Evolutionary conservation across 2,888 invertebrate genomes (phyloP), one percentile per base, ranked within the genome.

Genomic region (Drosophila neutralis): DNA sequence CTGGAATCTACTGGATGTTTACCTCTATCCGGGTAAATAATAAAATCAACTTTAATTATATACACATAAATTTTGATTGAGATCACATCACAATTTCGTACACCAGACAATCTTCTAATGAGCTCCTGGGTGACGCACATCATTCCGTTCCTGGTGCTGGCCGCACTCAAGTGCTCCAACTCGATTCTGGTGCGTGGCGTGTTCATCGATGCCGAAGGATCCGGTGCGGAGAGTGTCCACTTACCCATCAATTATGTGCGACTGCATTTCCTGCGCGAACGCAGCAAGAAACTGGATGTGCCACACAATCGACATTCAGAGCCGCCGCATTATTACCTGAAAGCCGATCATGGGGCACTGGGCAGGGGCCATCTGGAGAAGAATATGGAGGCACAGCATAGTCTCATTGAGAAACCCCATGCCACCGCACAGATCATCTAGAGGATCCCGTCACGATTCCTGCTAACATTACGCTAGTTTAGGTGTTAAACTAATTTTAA

Each of bases 131-230:
- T 97, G 74, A 96, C 97, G 0, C 96, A 97, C 92, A 93, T 95
- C 81, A 94, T 96, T 69, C 96, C 97, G 76, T 94, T 97, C 73
- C 91, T 95, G 0, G 93, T 97, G 45, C 94, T 97, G 60, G 95
- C 97, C 60, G 94, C 97, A 11, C 94, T 98, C 62, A 97, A 97
- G 91, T 97, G 97, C 90, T 96, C 97, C 83, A 98, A 98, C 93
- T 97, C 97, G 0, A 94, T 98, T 61, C 94, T 98, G 73, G 97
- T 97, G 4, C 94, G 97, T 52, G 98, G 98, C 0, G 97, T 98
- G 2, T 97, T 96, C 92, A 97, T 97, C 62, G 98, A 98, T 92
- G 97, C 96, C 0, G 97, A 97, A 86, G 97, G 97, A 82, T 95
- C 96, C 0, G 96, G 95, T 0, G 97, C 97, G 21, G 95, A 97